Evolutionary conservation across 2,797 vertebrate species (phyloP), one percentile per base, ranked within the genome.

Genomic region (Pachyuromys duprasi): DNA sequence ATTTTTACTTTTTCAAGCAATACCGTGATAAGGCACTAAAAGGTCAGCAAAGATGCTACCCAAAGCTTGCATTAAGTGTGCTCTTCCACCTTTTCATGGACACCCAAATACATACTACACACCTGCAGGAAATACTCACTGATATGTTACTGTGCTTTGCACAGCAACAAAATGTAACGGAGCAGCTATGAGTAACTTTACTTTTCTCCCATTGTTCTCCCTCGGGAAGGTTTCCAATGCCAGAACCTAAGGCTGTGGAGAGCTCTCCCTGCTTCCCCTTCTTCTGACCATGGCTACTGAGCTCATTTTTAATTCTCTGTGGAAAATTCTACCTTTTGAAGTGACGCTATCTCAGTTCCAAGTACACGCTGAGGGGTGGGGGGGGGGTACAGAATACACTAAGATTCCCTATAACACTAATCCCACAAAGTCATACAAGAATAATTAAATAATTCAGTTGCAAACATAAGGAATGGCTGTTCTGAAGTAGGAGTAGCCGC

Each of bases 381-480:
- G 49, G 8, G 3, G 15, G 39, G 20, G 2, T 12, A 45, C 18
- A 75, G 90, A 26, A 83, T 39, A 91, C 39, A 53, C 22, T 39
- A 33, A 90, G 57, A 60, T 79, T 95, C 91, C 39, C 53, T 11
- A 8, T 49, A 93, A 80, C 72, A 81, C 2, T 80, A 4, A 53
- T 93, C 75, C 95, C 53, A 89, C 33, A 62, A 75, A 84, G 67
- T 72, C 91, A 82, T 91, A 65, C 9, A 39, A 86, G 86, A 79
- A 49, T 69, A 70, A 86, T 72, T 86, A 86, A 79, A 62, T 69
- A 70, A 86, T 76, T 91, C 45, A 39, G 14, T 67, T 36, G 65
- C 31, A 72, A 86, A 93, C 39, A 11, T 22, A 76, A 74, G 15
- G 42, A 36, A 13, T 42, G 62, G 24, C 65, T 89, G 70, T 91